phyloP scores from a whole-genome alignment of 2,888 invertebrate species.

The Caenorhabditis angaria region DNA sequence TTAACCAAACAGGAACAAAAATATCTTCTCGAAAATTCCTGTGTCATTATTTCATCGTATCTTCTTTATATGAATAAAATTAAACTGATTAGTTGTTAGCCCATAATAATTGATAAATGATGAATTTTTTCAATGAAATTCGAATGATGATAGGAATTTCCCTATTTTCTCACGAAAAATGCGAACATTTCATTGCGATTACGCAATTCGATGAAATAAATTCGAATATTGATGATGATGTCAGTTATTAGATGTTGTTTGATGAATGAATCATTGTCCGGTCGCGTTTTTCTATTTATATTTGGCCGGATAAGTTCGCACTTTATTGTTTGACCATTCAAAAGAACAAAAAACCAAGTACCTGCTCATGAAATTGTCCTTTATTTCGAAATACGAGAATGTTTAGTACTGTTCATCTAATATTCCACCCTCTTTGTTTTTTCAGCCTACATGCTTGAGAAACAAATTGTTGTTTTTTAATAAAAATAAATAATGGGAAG shows the following conservation, averaged over 20 bases:
- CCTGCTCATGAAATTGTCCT: neutral
- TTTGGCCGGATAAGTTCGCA: conserved; percentile 1
- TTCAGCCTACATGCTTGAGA: too few species aligned
- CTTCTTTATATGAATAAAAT: too few species aligned
- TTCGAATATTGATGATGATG: neutral
- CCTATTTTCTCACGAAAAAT: neutral
- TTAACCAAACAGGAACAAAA: too few species aligned
- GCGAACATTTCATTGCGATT: conserved; percentile 1
- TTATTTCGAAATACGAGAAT: neutral
- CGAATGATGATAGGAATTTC: neutral
- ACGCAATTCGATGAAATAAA: conserved; percentile 1
- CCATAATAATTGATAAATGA: too few species aligned
- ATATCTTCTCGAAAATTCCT: too few species aligned
- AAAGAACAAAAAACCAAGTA: neutral
- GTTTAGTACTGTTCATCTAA: neutral
- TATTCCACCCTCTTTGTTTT: too few species aligned
- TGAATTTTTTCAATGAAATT: neutral
- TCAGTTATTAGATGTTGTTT: neutral
- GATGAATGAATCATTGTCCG: conserved; percentile 4
- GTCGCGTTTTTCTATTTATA: neutral
- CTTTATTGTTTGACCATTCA: conserved; percentile 2
- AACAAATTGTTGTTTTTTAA: too few species aligned
- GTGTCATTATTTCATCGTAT: too few species aligned
- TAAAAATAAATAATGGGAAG: too few species aligned
- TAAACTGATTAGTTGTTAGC: too few species aligned